Evolutionary conservation across 2,113 vertebrate genomes (phyloP).

Genomic region (Glareola pratincola): DNA sequence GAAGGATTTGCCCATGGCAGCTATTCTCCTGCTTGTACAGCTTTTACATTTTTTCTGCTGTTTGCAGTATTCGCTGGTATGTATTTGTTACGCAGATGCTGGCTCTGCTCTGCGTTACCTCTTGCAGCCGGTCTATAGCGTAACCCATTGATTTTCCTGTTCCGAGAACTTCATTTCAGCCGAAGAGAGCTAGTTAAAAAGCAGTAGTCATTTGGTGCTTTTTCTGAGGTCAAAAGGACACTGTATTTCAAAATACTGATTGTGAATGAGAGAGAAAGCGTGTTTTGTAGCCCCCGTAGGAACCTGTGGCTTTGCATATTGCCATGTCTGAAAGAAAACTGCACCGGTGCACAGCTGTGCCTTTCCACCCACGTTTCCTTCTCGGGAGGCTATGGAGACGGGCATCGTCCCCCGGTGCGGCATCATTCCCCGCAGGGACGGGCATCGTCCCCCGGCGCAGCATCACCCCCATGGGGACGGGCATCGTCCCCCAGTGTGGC

Average conservation of each 20-base stretch:
- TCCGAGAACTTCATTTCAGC: not conserved
- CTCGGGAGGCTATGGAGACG: accelerated
- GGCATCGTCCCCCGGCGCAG: no score
- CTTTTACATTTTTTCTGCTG: not conserved
- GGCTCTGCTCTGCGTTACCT: not conserved
- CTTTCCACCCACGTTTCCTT: not conserved
- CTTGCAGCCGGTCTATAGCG: not conserved
- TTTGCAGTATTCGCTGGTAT: not conserved
- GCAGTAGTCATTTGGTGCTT: not conserved
- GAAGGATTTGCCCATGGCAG: not conserved
- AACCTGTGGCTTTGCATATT: not conserved
- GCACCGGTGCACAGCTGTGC: accelerated
- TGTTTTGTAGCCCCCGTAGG: accelerated
- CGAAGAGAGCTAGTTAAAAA: not conserved
- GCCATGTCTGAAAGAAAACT: accelerated
- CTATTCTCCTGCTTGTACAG: not conserved
- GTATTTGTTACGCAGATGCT: not conserved
- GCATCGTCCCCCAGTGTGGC: no score
- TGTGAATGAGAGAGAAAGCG: accelerated
- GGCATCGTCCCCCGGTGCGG: no score
- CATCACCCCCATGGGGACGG: accelerated
- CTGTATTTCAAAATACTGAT: not conserved
- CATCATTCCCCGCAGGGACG: accelerated
- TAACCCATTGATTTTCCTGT: not conserved
- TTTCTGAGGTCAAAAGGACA: not conserved